A percentile compares a stretch with the other conserved stretches of the same genome.
These are phyloP conservation scores for Mormyrops attenuatus DNA, from an alignment of 2,797 vertebrate species.

Conservation along the genomic window DNA sequence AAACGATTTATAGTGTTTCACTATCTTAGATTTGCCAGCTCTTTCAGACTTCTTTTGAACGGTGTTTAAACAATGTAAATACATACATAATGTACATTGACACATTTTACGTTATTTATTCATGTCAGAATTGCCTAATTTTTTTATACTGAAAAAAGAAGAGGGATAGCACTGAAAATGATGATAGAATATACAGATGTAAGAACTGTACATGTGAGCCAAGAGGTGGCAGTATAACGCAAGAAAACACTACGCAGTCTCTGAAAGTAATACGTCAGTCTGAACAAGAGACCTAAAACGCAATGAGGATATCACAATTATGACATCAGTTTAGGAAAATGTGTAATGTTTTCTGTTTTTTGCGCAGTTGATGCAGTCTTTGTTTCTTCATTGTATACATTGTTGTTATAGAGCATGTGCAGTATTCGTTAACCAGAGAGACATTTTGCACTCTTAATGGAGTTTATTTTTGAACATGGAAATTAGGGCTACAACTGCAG, in stretches of 20 bases:
- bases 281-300: neutral
- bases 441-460: neutral
- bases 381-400: neutral
- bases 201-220: neutral
- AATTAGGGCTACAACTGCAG: neutral
- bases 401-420: neutral
- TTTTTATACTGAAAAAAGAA: neutral
- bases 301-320: neutral
- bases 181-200: neutral
- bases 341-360: neutral
- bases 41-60: neutral
- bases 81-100: neutral
- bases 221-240: neutral
- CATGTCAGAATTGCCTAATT: neutral
- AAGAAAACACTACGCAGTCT: neutral
- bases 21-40: neutral
- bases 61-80: neutral
- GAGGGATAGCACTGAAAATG: neutral
- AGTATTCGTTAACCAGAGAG: neutral
- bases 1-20: neutral
- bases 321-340: neutral
- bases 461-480: neutral
- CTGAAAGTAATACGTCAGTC: neutral
- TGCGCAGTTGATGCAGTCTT: neutral
- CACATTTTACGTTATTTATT: neutral